Evolutionary conservation across 2,797 vertebrate genomes (phyloP).

Genomic region (Ataeniobius toweri): DNA sequence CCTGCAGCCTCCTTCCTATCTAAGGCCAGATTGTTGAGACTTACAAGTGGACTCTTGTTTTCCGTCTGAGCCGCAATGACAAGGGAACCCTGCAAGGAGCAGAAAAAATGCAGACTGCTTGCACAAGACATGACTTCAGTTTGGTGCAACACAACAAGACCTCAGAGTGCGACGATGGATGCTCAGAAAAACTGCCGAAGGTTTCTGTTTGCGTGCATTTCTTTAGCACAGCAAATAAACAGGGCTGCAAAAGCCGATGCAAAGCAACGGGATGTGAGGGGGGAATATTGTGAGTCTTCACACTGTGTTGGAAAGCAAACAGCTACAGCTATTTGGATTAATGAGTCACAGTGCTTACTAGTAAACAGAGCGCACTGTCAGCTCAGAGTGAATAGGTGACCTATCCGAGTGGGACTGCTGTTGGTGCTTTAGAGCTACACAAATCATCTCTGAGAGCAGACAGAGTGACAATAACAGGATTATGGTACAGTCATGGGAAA

Average conservation of each 20-base stretch:
- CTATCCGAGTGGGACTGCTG: conserved; percentile 46
- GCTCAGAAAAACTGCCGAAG: background rate
- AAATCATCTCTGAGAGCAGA: conserved; percentile 3
- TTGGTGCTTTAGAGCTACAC: conserved; percentile 20
- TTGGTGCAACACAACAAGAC: conserved; percentile 15
- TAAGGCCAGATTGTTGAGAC: conserved; percentile 63
- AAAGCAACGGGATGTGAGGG: background rate
- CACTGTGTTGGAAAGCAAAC: conserved; percentile 17
- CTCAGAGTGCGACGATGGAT: conserved; percentile 4
- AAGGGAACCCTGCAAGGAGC: conserved; percentile 36
- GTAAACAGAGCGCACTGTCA: conserved; percentile 51
- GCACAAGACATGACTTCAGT: conserved; percentile 41
- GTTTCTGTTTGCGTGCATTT: background rate
- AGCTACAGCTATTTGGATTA: conserved; percentile 43
- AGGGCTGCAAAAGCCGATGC: background rate
- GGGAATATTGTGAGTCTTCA: conserved; percentile 1
- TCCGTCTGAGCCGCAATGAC: conserved; percentile 25
- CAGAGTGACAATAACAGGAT: conserved; percentile 4
- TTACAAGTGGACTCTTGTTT: conserved; percentile 73
- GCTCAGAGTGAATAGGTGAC: conserved; percentile 56
- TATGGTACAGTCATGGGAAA: background rate
- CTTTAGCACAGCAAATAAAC: background rate
- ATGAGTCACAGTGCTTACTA: conserved; percentile 52
- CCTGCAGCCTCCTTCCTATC: conserved; percentile 36
- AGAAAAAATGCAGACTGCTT: conserved; percentile 35